Evolutionary conservation across 2,113 vertebrate genomes (phyloP).

Genomic region (Tychaedon coryphoeus): DNA sequence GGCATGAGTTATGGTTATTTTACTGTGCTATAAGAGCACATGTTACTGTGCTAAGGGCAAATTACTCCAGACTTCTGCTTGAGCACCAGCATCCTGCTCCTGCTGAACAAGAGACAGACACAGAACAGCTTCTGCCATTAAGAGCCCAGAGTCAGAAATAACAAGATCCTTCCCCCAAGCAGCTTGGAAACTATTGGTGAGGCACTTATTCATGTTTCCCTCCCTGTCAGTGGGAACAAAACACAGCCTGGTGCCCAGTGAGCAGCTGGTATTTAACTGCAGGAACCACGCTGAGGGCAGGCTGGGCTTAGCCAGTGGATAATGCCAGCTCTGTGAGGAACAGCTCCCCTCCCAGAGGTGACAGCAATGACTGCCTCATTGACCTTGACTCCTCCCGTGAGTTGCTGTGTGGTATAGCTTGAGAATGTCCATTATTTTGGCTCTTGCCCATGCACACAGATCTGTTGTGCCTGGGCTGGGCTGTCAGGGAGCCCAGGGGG

Average conservation of each 20-base stretch:
- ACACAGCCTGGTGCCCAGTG: conserved; percentile 13
- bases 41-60: not conserved
- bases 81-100: not conserved
- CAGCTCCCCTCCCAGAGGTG: conserved; percentile 30
- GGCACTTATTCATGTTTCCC: not conserved
- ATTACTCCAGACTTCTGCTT: not conserved
- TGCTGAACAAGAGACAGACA: not conserved
- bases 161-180: not conserved
- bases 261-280: conserved; percentile 35
- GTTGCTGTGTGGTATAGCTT: not conserved
- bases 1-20: not conserved
- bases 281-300: conserved; percentile 16
- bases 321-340: not conserved
- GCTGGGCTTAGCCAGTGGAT: conserved; percentile 10
- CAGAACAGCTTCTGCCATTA: not conserved
- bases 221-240: conserved; percentile 27
- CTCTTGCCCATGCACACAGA: not conserved
- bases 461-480: not conserved
- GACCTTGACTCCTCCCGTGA: conserved; percentile 6
- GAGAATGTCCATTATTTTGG: not conserved
- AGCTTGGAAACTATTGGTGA: not conserved
- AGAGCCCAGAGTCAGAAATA: conserved; percentile 5
- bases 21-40: not conserved
- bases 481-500: not conserved
- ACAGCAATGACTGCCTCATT: not conserved